phyloP scores from a whole-genome alignment of 2,888 invertebrate species.

The Pseudeuparius sepicola region DNA sequence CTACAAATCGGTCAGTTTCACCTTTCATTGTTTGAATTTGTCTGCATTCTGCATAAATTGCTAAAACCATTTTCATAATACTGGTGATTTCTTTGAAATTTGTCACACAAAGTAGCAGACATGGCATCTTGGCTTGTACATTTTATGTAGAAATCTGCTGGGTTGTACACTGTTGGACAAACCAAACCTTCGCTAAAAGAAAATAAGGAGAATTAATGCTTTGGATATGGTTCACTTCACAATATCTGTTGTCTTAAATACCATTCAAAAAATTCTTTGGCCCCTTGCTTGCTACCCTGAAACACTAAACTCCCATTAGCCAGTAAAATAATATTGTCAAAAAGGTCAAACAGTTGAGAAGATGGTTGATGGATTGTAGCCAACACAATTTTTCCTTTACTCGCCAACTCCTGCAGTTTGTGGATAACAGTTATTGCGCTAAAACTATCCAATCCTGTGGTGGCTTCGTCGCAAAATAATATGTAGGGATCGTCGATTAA shows the following conservation, averaged over 20 bases:
- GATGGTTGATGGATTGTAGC: constrained; percentile 89
- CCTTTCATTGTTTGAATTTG: too few species aligned
- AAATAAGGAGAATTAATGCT: not conserved
- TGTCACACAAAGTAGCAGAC: too few species aligned
- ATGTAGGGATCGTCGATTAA: constrained; percentile 79
- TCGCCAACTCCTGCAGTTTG: constrained; percentile 53
- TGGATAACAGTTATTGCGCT: constrained; percentile 74
- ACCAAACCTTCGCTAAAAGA: constrained; percentile 43
- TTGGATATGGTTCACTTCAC: not conserved
- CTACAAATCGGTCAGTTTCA: too few species aligned
- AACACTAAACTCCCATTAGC: constrained; percentile 69
- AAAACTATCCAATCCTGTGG: constrained; percentile 84
- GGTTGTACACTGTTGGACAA: constrained; percentile 70
- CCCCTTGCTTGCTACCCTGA: constrained; percentile 64
- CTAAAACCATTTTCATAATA: too few species aligned
- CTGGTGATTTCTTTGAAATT: too few species aligned
- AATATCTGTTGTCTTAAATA: constrained; percentile 12
- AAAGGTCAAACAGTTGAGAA: constrained; percentile 73
- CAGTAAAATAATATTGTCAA: constrained; percentile 69
- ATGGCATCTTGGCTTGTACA: too few species aligned
- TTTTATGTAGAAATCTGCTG: constrained; percentile 75
- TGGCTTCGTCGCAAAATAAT: constrained; percentile 89
- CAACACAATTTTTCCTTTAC: constrained; percentile 66
- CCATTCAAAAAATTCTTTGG: constrained; percentile 40
- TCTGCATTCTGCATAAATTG: too few species aligned